Evolutionary conservation across 2,113 vertebrate species (phyloP).

Genomic region (Bufo gargarizans): DNA sequence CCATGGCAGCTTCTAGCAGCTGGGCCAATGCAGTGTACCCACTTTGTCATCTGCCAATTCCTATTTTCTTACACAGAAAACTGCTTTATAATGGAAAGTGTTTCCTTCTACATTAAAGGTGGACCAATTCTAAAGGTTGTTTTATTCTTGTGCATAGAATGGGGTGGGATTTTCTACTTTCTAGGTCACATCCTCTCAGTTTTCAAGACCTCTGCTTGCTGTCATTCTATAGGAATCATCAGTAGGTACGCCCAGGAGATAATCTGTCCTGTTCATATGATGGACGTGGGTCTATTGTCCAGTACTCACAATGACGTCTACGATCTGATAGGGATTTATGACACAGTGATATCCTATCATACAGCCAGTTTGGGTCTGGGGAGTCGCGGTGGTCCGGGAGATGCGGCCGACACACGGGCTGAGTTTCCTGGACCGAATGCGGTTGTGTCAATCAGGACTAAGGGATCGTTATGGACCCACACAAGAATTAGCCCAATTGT

Average conservation of each 20-base stretch:
- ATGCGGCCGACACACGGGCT: too few species aligned
- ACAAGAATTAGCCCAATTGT: too few species aligned
- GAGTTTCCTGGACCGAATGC: too few species aligned
- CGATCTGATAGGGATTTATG: too few species aligned
- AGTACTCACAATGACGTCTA: too few species aligned
- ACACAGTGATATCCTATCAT: too few species aligned
- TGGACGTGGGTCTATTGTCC: too few species aligned
- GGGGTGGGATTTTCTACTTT: neutral
- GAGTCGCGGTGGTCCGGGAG: too few species aligned
- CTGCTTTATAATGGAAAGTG: neutral
- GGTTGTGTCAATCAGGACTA: too few species aligned
- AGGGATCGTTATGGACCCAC: too few species aligned
- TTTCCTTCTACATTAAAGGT: neutral
- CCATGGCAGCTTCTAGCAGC: neutral
- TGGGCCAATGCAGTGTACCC: neutral
- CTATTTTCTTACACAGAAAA: constrained; percentile 28
- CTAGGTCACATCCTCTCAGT: neutral
- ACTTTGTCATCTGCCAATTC: constrained; percentile 10
- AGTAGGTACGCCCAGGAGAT: neutral
- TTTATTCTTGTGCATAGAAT: too few species aligned
- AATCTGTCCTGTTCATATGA: neutral
- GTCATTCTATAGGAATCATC: neutral
- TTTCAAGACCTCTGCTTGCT: neutral
- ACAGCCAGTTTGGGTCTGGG: too few species aligned
- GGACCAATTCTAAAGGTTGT: constrained; percentile 5